Base-by-base conservation (phyloP, 2,113 vertebrate species). In the Corythornis madagascariensis region DNA sequence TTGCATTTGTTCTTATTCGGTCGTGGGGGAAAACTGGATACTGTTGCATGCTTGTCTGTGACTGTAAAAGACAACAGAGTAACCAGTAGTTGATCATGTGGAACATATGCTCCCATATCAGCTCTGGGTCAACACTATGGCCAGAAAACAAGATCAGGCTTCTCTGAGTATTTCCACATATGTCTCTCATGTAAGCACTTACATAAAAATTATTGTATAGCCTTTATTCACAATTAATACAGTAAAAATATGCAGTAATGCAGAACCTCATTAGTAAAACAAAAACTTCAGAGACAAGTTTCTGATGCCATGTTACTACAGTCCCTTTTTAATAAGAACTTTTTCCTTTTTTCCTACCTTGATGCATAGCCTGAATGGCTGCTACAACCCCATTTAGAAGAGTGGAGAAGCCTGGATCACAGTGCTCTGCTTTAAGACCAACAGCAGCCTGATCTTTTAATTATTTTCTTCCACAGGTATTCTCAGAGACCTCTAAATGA, bases 61-160 rank as follows among this genome's bases (percentile, higher is more conserved):
- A 3, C 63, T 50, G 38, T 71, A 48, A 59, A 67, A 65, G 16
- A 83, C 0, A 19, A 11, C 24, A 9, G 40, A 93, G 40, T 3
- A 89, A 79, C 18, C 67, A 33, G 48, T 19, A 79, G 9, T 22
- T 29, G 59, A 57, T 59, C 40, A 47, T 28, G 63, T 1, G 45
- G 59, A 91, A 52, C 72, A 63, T 3, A 18, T 10, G 67, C 52
- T 88, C 85, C 63, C 25, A 4, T 26, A 65, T 12, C 88, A 94
- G 66, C 67, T 83, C 42, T 15, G 42, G 71, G 71, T 47, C 78
- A 79, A 43, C 16, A 31, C n/a, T 67, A 12, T 3, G 31, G 70
- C 26, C 81, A 55, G 47, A 76, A 89, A 94, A 86, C 57, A 81
- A 86, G 42, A 84, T 24, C 66, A 82, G 83, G 66, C 73, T 93